Percentiles rank a stretch among this genome's conserved stretches.
Evolutionary conservation across 2,113 vertebrate species (phyloP).

Genomic region (Lophotis ruficrista): DNA sequence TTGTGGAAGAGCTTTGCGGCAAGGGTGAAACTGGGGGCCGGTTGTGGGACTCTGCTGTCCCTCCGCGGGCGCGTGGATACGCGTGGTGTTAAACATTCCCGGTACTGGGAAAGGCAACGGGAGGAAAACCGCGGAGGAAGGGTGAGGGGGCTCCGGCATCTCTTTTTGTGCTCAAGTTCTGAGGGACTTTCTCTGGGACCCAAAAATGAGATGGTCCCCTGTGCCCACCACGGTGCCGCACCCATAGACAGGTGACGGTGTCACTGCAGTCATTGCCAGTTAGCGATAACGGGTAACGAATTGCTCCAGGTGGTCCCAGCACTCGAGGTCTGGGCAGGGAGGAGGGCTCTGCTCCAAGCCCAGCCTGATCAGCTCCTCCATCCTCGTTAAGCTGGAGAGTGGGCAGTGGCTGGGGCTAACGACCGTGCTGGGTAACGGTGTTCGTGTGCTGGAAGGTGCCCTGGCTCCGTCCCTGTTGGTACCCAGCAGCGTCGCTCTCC

Average conservation of each 20-base stretch:
- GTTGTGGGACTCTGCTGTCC: fast-evolving
- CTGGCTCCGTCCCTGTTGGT: fast-evolving
- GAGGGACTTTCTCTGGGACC: neutral
- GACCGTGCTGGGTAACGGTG: fast-evolving
- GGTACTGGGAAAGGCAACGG: neutral
- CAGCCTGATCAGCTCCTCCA: neutral
- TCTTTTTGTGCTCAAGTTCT: neutral
- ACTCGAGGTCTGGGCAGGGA: neutral
- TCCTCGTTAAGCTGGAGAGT: neutral
- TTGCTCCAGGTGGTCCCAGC: neutral
- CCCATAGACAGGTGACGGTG: neutral
- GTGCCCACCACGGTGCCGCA: too few species aligned
- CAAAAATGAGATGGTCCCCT: fast-evolving
- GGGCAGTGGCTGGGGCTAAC: neutral
- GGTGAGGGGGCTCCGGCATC: fast-evolving
- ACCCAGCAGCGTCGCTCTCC: neutral
- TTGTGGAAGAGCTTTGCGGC: neutral
- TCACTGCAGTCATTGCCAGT: neutral
- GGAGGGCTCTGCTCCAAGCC: neutral
- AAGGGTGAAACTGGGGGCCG: neutral
- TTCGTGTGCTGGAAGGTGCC: fast-evolving
- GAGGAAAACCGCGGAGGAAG: neutral
- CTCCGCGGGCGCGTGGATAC: fast-evolving
- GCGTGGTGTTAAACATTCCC: fast-evolving
- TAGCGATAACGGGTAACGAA: neutral